These are phyloP conservation scores for Entosphenus tridentatus DNA, from an alignment of 2,113 vertebrate genomes.

Conservation along the genomic window DNA sequence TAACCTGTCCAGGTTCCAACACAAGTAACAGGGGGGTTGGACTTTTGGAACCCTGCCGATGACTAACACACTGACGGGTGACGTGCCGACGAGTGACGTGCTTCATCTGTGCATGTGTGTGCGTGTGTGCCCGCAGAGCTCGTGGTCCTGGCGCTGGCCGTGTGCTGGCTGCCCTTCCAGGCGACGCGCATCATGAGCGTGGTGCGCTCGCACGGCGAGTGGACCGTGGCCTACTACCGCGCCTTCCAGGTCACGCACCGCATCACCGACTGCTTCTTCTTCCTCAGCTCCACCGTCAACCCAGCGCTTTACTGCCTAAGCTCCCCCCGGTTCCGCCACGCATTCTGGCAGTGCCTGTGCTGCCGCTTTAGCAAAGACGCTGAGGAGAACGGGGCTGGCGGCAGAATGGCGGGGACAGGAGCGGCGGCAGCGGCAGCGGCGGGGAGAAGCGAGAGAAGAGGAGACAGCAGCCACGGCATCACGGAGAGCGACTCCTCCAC, in stretches of 20 bases:
- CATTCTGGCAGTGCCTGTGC: conserved; percentile 10
- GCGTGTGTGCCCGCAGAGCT: conserved; percentile 7
- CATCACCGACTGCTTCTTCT: conserved; percentile 13
- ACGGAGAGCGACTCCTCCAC: no score
- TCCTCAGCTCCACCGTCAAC: conserved; percentile 12
- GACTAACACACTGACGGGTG: no score
- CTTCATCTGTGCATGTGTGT: no score
- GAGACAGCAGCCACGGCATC: no score
- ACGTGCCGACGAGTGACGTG: no score
- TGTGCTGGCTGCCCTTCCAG: conserved; percentile 15
- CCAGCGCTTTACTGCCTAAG: conserved; percentile 13
- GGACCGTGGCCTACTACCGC: conserved; percentile 13
- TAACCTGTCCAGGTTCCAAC: no score
- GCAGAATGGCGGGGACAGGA: no score
- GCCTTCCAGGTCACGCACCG: conserved; percentile 12
- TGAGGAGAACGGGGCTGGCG: not conserved
- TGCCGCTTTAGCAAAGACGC: not conserved
- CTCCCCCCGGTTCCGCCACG: conserved; percentile 12
- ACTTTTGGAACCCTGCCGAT: no score
- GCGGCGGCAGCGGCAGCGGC: no score
- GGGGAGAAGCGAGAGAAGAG: no score
- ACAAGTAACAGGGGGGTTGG: no score
- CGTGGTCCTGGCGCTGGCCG: conserved; percentile 11
- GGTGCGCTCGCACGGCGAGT: conserved; percentile 10
- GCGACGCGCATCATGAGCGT: conserved; percentile 13